Evolutionary conservation across 2,113 vertebrate genomes (phyloP), one percentile per base, ranked within the genome.

Genomic region (Rafetus swinhoei): DNA sequence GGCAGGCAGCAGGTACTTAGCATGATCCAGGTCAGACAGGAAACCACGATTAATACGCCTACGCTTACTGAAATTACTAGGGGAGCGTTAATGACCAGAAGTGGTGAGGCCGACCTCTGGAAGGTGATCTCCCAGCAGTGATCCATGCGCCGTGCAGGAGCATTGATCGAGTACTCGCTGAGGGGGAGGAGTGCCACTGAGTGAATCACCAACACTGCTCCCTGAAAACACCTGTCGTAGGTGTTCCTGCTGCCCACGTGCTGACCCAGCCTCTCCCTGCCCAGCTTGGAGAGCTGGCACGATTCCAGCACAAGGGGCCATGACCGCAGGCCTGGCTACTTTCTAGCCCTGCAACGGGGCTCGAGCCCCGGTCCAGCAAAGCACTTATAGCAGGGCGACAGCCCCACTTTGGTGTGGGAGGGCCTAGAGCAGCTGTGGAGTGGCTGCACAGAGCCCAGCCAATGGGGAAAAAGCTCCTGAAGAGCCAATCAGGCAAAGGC

Each of bases 41-140:
- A 54, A 90, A 21, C 45, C 82, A 69, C 86, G 27, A 12, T 93
- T 87, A 93, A 91, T 84, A 93, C 89, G n/a, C 7, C n/a, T 45
- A 7, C 77, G 60, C 14, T 0, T 11, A 12, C 59, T 39, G 24
- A 77, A 39, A n/a, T 25, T 60, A 52, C 52, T 79, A 50, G 59
- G 72, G 50, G 50, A 45, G 35, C 45, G 39, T 79, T 86, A 32
- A 50, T n/a, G 85, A 16, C 39, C 29, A 27, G 76, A 50, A 21
- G 19, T 76, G 59, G 14, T 35, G 35, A 72, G 65, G 16, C 18
- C 19, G 3, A 9, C 65, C n/a, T 72, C 65, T 72, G 65, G 35
- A 72, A 72, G 65, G 32, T 72, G 24, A 35, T 35, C 65, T 35
- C 65, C 5, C 57, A 62, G 57, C 53, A 35, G 22, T 39, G 56